These are phyloP conservation scores for Lepidocolaptes lacrymiger DNA, from an alignment of 2,797 vertebrate species.

Conservation along the genomic window DNA sequence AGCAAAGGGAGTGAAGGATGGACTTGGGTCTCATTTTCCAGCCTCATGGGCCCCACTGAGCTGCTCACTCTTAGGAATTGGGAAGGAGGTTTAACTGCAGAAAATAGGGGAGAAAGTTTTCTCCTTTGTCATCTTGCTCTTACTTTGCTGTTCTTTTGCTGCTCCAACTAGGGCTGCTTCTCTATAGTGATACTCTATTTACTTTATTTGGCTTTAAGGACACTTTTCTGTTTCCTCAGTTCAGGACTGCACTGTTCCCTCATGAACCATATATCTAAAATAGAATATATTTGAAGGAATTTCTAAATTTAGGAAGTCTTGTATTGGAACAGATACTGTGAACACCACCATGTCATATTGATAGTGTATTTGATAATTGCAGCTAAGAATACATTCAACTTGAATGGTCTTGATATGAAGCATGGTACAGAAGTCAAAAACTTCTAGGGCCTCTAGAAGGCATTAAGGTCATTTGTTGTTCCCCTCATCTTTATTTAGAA, in stretches of 20 bases:
- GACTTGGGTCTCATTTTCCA: background rate
- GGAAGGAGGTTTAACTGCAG: background rate
- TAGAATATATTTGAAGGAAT: background rate
- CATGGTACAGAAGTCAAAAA: background rate
- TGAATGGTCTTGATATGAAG: background rate
- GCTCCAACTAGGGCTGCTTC: background rate
- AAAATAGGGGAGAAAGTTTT: background rate
- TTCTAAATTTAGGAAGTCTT: background rate
- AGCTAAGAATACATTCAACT: background rate
- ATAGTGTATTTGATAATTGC: background rate
- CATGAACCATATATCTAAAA: background rate
- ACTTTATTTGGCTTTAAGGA: background rate
- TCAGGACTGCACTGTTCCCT: background rate
- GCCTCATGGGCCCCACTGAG: background rate
- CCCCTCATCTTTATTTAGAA: background rate
- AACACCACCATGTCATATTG: background rate
- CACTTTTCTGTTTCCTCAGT: background rate
- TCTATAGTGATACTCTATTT: background rate
- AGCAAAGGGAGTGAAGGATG: background rate
- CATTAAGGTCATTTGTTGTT: background rate
- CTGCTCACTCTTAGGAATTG: background rate
- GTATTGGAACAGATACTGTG: background rate
- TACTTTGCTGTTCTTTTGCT: background rate
- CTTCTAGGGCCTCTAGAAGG: background rate
- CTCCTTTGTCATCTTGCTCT: background rate